These are phyloP conservation scores for Drosophila kepulauana DNA, from an alignment of 1,140 invertebrate genomes.

Conservation along the genomic window DNA sequence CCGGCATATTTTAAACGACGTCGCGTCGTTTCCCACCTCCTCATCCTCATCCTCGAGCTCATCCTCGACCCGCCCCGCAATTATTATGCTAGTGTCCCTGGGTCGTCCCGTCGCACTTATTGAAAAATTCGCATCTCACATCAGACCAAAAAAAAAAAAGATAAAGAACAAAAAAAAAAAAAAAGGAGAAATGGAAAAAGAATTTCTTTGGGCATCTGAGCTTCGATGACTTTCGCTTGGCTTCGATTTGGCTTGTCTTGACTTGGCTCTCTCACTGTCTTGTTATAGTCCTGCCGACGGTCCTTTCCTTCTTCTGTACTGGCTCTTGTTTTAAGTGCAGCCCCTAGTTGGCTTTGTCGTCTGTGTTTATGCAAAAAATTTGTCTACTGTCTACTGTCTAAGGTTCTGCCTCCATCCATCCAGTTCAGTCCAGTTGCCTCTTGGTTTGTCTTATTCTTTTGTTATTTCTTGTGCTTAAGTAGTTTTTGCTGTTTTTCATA, in stretches of 20 bases:
- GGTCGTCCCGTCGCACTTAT: slow-evolving; percentile 68
- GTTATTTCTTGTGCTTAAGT: slow-evolving; percentile 82
- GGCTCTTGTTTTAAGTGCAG: slow-evolving; percentile 80
- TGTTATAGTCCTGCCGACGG: slow-evolving; percentile 6
- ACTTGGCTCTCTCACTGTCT: slow-evolving; percentile 16
- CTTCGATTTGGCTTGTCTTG: slow-evolving; percentile 61
- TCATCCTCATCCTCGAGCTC: slow-evolving; percentile 3
- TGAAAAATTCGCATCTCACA: slow-evolving; percentile 77
- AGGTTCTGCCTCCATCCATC: neutral
- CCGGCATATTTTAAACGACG: slow-evolving; percentile 80
- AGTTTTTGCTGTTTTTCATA: slow-evolving; percentile 83
- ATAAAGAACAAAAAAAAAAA: slow-evolving; percentile 28
- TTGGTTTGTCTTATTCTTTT: slow-evolving; percentile 57
- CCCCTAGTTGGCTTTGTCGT: slow-evolving; percentile 80
- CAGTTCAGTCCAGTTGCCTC: slow-evolving; percentile 13
- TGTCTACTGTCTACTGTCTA: slow-evolving; percentile 64
- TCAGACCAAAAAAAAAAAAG: slow-evolving; percentile 20
- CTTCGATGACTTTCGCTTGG: slow-evolving; percentile 63
- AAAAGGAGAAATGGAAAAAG: slow-evolving; percentile 61
- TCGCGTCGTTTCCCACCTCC: slow-evolving; percentile 32
- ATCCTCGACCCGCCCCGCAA: slow-evolving; percentile 43
- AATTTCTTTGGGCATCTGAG: slow-evolving; percentile 66
- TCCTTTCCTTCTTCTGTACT: neutral
- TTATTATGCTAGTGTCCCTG: slow-evolving; percentile 69
- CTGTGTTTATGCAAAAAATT: slow-evolving; percentile 83